A percentile compares a stretch with the other conserved stretches of the same genome.
phyloP scores from a whole-genome alignment of 2,888 invertebrate genomes.

The Vandiemenella viatica region DNA sequence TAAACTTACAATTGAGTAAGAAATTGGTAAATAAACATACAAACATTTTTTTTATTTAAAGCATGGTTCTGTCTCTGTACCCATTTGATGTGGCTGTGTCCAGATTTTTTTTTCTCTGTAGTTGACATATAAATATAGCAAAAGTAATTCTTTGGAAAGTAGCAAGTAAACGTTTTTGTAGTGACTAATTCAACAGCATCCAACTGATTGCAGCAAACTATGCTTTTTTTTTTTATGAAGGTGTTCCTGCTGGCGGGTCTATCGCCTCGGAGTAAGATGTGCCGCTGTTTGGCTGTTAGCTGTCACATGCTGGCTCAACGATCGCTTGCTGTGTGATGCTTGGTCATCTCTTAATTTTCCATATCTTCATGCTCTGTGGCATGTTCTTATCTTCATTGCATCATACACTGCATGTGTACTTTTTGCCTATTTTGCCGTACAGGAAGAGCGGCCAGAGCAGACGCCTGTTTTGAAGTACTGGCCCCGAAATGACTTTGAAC shows the following conservation, averaged over 20 bases:
- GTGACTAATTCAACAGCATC: too few species aligned
- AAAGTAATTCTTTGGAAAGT: too few species aligned
- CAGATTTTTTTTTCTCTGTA: too few species aligned
- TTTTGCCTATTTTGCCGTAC: conserved; percentile 63
- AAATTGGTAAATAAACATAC: too few species aligned
- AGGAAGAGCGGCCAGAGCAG: conserved; percentile 53
- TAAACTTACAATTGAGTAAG: too few species aligned
- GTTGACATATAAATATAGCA: too few species aligned
- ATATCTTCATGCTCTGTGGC: conserved; percentile 72
- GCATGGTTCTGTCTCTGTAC: too few species aligned
- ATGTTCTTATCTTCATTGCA: conserved; percentile 63
- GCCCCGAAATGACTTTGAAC: conserved; percentile 62
- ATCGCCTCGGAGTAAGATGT: conserved; percentile 54
- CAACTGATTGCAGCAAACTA: too few species aligned
- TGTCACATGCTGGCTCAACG: conserved; percentile 62
- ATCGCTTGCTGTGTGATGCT: conserved; percentile 61
- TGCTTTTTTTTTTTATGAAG: too few species aligned
- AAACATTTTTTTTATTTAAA: too few species aligned
- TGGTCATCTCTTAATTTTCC: conserved; percentile 66
- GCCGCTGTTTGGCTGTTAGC: conserved; percentile 52
- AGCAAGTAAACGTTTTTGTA: too few species aligned
- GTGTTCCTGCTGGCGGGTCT: conserved; percentile 43
- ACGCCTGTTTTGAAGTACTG: conserved; percentile 56
- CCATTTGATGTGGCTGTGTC: too few species aligned
- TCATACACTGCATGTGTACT: conserved; percentile 62